These are phyloP conservation scores for Pocillopora damicornis DNA, from an alignment of 64 coral and sea anemone genomes.

Conservation along the genomic window DNA sequence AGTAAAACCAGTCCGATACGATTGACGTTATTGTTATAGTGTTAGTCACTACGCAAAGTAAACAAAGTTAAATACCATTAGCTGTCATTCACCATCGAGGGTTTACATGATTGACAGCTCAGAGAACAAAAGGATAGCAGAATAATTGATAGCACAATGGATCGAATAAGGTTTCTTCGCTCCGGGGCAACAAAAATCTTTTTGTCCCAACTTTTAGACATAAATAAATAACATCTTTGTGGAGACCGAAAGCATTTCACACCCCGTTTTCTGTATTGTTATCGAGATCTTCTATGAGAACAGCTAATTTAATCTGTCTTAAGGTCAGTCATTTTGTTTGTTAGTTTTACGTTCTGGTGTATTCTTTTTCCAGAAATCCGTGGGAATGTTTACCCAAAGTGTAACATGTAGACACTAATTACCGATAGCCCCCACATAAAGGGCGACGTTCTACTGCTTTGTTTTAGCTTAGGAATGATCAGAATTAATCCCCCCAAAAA, in stretches of 20 bases:
- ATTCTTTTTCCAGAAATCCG: background rate
- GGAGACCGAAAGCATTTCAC: background rate
- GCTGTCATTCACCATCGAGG: slow-evolving; percentile 13
- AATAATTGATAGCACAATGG: background rate
- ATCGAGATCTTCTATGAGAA: background rate
- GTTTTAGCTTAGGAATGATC: background rate
- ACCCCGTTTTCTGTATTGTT: background rate
- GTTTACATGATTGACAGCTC: slow-evolving; percentile 3
- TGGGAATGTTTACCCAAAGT: background rate
- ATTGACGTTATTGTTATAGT: slow-evolving; percentile 29
- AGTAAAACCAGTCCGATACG: slow-evolving; percentile 24
- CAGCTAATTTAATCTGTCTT: background rate
- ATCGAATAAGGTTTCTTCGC: background rate
- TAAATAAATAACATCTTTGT: background rate
- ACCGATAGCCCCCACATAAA: background rate
- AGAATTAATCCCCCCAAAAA: background rate
- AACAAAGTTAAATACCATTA: slow-evolving; percentile 31
- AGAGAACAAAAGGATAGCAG: background rate
- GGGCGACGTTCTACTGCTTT: background rate
- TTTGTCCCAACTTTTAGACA: background rate
- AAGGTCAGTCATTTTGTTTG: background rate
- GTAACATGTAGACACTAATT: background rate
- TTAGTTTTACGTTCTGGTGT: background rate
- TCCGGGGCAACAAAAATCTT: background rate
- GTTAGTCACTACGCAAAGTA: slow-evolving; percentile 4